Evolutionary conservation across 2,888 invertebrate genomes (phyloP).

Genomic region (Thymelicus lineola): DNA sequence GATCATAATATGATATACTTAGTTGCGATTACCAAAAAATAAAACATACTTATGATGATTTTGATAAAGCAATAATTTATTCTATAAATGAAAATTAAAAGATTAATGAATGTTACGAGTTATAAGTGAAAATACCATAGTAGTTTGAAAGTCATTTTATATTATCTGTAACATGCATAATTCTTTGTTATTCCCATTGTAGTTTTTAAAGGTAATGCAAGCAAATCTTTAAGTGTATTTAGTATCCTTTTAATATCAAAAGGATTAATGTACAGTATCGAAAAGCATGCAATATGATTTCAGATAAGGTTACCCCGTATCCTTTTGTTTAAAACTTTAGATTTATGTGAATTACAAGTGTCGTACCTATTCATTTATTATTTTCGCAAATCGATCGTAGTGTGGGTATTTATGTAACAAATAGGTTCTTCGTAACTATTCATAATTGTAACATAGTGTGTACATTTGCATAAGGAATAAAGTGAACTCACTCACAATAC

Average conservation of each 20-base stretch:
- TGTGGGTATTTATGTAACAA: too few relatives aligned
- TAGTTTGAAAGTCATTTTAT: neutral
- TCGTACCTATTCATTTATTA: too few relatives aligned
- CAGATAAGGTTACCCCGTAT: too few relatives aligned
- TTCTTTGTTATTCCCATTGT: neutral
- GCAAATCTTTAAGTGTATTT: neutral
- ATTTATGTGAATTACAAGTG: too few relatives aligned
- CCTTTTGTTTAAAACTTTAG: too few relatives aligned
- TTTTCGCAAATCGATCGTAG: too few relatives aligned
- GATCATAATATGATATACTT: too few relatives aligned
- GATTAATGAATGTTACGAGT: neutral
- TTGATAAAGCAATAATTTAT: too few relatives aligned
- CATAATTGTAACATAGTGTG: neutral
- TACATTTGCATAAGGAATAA: constrained; percentile 14
- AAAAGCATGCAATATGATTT: neutral
- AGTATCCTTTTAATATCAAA: neutral
- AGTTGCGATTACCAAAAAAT: too few relatives aligned
- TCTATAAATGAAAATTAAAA: too few relatives aligned
- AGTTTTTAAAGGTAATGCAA: neutral
- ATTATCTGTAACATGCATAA: neutral
- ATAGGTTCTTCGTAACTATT: neutral
- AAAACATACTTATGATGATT: too few relatives aligned
- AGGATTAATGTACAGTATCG: neutral
- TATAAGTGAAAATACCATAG: neutral
- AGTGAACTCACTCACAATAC: constrained; percentile 12